Percentiles rank a stretch among this genome's conserved stretches.
These are phyloP conservation scores for Dusona sp. DNA, from an alignment of 2,888 invertebrate species.

Conservation along the genomic window DNA sequence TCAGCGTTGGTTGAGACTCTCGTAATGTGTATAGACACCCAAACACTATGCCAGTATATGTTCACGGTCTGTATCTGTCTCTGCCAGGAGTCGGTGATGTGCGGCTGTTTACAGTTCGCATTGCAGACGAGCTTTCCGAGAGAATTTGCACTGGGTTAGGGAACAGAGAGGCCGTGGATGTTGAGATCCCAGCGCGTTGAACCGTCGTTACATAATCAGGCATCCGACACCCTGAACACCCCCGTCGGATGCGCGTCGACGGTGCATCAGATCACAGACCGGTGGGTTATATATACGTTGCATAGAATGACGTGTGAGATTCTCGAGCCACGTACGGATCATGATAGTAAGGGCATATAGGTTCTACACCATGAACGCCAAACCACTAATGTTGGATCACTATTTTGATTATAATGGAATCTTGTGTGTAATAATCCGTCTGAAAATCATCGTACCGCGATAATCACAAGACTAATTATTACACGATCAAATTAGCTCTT, in stretches of 20 bases:
- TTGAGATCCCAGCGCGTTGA: slow-evolving; percentile 67
- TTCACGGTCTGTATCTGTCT: slow-evolving; percentile 35
- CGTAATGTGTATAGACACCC: background rate
- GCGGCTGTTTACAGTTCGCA: slow-evolving; percentile 60
- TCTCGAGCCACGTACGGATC: slow-evolving; percentile 42
- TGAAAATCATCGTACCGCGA: slow-evolving; percentile 7
- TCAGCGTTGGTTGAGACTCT: background rate
- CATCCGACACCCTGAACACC: slow-evolving; percentile 67
- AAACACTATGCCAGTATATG: background rate
- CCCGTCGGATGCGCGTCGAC: slow-evolving; percentile 51
- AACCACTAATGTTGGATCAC: slow-evolving; percentile 29
- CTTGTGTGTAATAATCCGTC: background rate
- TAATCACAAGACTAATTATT: background rate
- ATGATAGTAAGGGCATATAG: background rate
- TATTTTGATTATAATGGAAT: slow-evolving; percentile 64
- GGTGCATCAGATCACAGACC: slow-evolving; percentile 65
- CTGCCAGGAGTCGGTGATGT: slow-evolving; percentile 51
- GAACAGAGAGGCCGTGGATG: background rate
- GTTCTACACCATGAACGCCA: slow-evolving; percentile 5
- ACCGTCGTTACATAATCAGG: slow-evolving; percentile 76
- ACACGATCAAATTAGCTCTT: background rate
- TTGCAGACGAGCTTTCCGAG: slow-evolving; percentile 47
- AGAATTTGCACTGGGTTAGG: slow-evolving; percentile 30
- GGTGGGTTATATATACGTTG: slow-evolving; percentile 55
- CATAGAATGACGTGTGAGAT: slow-evolving; percentile 50